Percentiles rank a stretch among this genome's conserved stretches.
These are phyloP conservation scores for Carcharodon carcharias DNA, from an alignment of 2,797 vertebrate species.

Conservation along the genomic window DNA sequence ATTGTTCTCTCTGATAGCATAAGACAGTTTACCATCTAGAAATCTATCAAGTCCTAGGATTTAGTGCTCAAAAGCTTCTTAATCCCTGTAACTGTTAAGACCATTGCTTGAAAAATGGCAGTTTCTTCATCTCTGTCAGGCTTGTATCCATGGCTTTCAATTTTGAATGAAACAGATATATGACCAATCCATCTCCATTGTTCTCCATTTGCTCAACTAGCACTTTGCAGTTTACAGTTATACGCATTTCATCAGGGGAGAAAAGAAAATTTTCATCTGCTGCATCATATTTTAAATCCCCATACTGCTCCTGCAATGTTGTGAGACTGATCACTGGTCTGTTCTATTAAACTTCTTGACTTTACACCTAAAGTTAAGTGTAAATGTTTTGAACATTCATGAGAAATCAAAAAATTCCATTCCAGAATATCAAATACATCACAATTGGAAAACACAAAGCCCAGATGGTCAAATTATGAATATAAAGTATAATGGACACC, in stretches of 20 bases:
- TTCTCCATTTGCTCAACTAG: not conserved
- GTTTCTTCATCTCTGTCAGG: not conserved
- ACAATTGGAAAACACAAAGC: not conserved
- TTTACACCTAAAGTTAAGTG: not conserved
- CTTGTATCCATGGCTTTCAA: not conserved
- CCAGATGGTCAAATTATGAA: not conserved
- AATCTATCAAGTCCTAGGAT: not conserved
- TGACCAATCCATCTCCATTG: not conserved
- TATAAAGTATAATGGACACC: not conserved
- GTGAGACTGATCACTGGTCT: not conserved
- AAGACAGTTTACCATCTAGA: not conserved
- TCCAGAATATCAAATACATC: not conserved
- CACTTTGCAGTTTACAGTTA: not conserved
- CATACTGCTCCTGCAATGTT: not conserved
- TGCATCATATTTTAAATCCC: not conserved
- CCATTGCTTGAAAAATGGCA: not conserved
- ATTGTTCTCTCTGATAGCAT: not conserved
- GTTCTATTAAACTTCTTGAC: not conserved
- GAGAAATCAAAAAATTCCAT: not conserved
- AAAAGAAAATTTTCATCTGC: not conserved
- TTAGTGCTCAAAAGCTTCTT: not conserved
- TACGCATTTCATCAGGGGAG: not conserved
- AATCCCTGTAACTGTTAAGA: not conserved
- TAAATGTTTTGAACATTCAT: not conserved
- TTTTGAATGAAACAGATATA: not conserved